Evolutionary conservation across 2,113 vertebrate species (phyloP).

Genomic region (Campylomormyrus tamandua): DNA sequence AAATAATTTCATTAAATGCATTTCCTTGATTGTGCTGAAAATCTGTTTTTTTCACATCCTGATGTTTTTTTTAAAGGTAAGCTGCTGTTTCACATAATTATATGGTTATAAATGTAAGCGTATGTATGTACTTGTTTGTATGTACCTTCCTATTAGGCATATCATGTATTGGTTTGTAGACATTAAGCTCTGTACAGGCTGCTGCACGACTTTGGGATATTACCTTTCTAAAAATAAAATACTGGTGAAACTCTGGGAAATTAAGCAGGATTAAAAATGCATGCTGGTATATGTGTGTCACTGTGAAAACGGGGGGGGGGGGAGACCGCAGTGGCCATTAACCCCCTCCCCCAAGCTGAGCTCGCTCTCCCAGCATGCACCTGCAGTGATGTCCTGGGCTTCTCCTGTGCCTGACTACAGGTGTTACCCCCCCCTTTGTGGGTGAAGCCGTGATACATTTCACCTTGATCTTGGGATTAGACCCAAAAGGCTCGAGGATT

Average conservation of each 20-base stretch:
- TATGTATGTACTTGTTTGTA: neutral
- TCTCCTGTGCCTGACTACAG: neutral
- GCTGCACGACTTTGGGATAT: neutral
- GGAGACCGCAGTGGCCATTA: neutral
- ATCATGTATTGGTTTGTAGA: neutral
- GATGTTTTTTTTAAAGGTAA: neutral
- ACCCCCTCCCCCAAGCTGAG: neutral
- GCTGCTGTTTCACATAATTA: neutral
- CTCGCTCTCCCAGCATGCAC: neutral
- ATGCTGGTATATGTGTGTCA: neutral
- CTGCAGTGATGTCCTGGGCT: neutral
- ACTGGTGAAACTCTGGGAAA: neutral
- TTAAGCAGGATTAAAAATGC: constrained; percentile 2
- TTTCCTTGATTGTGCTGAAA: neutral
- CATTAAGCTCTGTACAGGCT: neutral
- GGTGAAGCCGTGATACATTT: neutral
- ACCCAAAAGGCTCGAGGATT: neutral
- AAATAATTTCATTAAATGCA: neutral
- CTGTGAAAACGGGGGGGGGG: neutral
- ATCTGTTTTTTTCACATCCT: neutral
- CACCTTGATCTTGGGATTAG: constrained; percentile 4
- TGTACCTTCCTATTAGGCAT: neutral
- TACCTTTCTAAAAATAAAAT: neutral
- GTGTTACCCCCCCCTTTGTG: neutral
- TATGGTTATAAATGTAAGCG: neutral